Conservation (phyloP, 2,113 vertebrate genomes). For the Laticauda colubrina region DNA sequence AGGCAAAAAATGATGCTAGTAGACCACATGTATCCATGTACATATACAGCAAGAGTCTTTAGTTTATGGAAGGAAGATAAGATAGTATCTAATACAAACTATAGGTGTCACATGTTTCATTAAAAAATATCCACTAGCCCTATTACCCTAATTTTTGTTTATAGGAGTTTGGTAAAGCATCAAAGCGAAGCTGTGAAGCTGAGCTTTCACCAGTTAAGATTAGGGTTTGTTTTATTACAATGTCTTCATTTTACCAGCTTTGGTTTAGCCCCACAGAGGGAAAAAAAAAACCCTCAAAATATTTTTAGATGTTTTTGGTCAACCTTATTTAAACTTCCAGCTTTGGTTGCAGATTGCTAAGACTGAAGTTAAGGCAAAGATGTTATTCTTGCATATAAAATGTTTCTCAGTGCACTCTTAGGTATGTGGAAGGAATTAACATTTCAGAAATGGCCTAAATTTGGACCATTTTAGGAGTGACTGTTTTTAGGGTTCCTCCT, state of each 20-base stretch:
- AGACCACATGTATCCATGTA: not conserved
- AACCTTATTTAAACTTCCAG: not conserved
- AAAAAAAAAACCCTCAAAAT: not conserved
- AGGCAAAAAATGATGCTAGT: not conserved
- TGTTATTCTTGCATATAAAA: not conserved
- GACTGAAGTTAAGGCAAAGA: not conserved
- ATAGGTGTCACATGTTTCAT: not conserved
- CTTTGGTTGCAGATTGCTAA: not conserved
- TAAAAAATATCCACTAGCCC: not conserved
- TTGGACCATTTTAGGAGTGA: not conserved
- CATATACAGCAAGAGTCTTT: not conserved
- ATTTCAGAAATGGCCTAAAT: not conserved
- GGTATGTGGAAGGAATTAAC: not conserved
- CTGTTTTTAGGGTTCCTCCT: not conserved
- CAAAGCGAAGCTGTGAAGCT: not conserved
- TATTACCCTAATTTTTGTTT: not conserved
- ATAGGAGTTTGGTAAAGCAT: not conserved
- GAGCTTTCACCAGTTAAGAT: not conserved
- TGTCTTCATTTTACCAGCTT: not conserved
- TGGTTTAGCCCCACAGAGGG: not conserved
- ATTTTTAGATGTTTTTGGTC: not conserved
- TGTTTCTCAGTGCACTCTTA: not conserved
- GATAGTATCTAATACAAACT: not conserved
- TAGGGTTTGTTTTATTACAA: not conserved
- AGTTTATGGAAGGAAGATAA: not conserved